Evolutionary conservation across 2,888 invertebrate species (phyloP).

Genomic region (Eupithecia abbreviata): DNA sequence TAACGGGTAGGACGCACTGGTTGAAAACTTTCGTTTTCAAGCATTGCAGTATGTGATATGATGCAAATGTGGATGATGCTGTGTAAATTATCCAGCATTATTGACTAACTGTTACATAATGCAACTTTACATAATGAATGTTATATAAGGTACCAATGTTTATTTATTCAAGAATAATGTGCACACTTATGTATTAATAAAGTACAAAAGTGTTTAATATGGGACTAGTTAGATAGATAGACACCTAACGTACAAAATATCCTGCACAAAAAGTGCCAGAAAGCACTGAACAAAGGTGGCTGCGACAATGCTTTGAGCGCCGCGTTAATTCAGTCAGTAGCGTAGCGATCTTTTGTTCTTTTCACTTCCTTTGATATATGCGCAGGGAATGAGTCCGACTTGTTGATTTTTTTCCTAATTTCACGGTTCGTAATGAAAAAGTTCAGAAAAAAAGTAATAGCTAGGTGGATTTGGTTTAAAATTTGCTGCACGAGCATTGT

Average conservation of each 20-base stretch:
- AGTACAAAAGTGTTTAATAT: background rate
- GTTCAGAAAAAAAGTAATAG: background rate
- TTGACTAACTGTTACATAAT: no score
- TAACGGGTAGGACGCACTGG: no score
- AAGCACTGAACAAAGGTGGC: background rate
- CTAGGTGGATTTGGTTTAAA: background rate
- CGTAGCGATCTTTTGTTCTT: constrained; percentile 15
- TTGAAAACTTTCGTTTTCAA: no score
- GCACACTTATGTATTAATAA: background rate
- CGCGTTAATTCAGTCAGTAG: constrained; percentile 3
- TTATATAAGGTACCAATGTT: no score
- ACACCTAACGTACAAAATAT: background rate
- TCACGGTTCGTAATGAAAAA: background rate
- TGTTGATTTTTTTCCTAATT: constrained; percentile 1
- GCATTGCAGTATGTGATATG: no score
- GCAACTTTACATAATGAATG: no score
- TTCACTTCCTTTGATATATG: constrained; percentile 21
- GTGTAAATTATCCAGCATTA: no score
- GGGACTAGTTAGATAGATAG: background rate
- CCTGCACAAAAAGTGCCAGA: background rate
- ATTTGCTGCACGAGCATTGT: background rate
- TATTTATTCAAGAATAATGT: no score
- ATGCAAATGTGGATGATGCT: no score
- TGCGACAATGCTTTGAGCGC: constrained; percentile 17
- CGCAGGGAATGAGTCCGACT: constrained; percentile 12